Evolutionary conservation across 2,113 vertebrate species (phyloP).

Genomic region (Brachyhypopomus occidentalis): DNA sequence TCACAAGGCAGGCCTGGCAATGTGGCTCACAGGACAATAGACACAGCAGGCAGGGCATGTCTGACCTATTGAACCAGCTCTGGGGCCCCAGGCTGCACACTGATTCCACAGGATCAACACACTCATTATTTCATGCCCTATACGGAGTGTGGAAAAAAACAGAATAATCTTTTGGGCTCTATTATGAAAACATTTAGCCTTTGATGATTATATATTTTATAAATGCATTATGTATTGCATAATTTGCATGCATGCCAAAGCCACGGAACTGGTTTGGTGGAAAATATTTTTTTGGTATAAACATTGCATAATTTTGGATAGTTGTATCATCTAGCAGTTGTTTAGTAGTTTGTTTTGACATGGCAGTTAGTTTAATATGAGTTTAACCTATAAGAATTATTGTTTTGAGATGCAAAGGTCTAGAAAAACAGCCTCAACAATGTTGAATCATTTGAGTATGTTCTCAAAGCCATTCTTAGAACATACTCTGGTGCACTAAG

Average conservation of each 20-base stretch:
- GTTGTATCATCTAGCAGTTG: background rate
- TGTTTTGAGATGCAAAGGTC: no score
- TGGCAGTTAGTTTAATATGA: background rate
- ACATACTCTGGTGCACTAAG: no score
- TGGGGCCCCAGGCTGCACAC: conserved; percentile 46
- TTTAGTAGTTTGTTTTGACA: background rate
- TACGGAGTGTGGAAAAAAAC: conserved; percentile 28
- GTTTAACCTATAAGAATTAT: no score
- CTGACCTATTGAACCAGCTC: conserved; percentile 44
- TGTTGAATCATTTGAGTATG: no score
- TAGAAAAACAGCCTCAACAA: no score
- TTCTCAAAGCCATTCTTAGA: no score
- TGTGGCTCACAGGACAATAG: conserved; percentile 43
- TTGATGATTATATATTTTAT: background rate
- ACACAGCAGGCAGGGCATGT: conserved; percentile 40
- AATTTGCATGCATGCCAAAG: no score
- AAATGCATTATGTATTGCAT: no score
- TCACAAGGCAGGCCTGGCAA: conserved; percentile 20
- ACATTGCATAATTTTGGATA: background rate
- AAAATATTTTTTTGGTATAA: background rate
- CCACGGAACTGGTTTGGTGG: background rate
- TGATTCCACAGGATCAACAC: conserved; percentile 54
- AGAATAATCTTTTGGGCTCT: background rate
- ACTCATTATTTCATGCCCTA: conserved; percentile 43
- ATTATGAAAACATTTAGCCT: background rate